phyloP scores from a whole-genome alignment of 2,888 invertebrate species.

The Hypselothyrea guttata region DNA sequence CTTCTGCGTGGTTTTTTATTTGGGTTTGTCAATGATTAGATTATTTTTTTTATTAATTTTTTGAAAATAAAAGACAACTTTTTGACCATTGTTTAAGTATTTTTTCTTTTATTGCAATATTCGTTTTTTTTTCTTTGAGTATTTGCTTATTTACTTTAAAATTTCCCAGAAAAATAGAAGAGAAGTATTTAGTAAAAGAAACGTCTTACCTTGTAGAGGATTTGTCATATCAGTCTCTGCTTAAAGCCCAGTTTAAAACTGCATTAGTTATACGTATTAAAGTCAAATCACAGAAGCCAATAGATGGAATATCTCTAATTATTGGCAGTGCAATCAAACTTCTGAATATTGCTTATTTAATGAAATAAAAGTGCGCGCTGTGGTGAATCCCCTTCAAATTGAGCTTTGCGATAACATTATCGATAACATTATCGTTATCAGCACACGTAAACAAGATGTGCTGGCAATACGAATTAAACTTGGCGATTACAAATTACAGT shows the following conservation, averaged over 20 bases:
- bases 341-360: conserved; percentile 5
- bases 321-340: conserved; percentile 11
- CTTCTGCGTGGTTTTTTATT: conserved; percentile 25
- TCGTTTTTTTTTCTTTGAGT: conserved; percentile 45
- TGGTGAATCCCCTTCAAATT: too few relatives aligned
- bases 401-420: too few relatives aligned
- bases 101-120: conserved; percentile 70
- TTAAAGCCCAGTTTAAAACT: conserved; percentile 50
- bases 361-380: conserved; percentile 1
- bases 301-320: conserved; percentile 1
- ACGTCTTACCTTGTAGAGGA: conserved; percentile 62
- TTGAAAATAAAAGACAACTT: conserved; percentile 78
- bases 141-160: conserved; percentile 51
- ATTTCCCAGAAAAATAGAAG: conserved; percentile 53
- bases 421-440: too few relatives aligned
- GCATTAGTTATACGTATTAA: conserved; percentile 16
- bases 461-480: not conserved
- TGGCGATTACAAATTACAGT: too few relatives aligned
- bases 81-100: conserved; percentile 74
- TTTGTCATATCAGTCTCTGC: conserved; percentile 59
- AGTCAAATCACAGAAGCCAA: conserved; percentile 17
- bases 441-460: too few relatives aligned
- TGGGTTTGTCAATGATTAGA: conserved; percentile 29
- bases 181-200: conserved; percentile 44
- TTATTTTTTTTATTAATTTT: conserved; percentile 34